Base-by-base conservation (phyloP, 2,797 vertebrate genomes). In the Alosa sapidissima region DNA sequence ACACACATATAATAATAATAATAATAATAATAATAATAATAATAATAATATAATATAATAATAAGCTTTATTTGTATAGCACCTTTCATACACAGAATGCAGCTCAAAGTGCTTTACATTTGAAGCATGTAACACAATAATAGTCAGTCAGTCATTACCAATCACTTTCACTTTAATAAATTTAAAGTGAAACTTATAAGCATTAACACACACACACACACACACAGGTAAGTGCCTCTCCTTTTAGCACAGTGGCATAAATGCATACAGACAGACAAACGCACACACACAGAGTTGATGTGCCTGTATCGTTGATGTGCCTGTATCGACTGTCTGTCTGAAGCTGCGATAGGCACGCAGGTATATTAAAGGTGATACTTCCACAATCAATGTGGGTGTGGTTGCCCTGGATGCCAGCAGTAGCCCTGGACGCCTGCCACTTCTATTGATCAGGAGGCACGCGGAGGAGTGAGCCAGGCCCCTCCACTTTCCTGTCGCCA, bases 311-410 rank as follows among this genome's bases (percentile, higher is more conserved):
- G 65, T 41, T 45, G 68, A 41, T 41, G 68, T 58, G 78, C 24
- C n/a, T 47, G 11, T 21, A 60, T 84, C 14, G 65, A 72, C 28
- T 72, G 65, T 11, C 65, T 41, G 28, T 72, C 33, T 72, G 2
- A 47, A 78, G 14, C 16, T 19, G 72, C 72, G 45, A 78, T 47
- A 19, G 19, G 41, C 72, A 78, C 72, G 7, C 19, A 45, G 41
- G 72, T 48, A 45, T 47, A 78, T 78, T 78, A 78, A 78, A 47
- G 72, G 72, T 19, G 72, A 78, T 19, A n/a, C 36, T 78, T 78
- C 72, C 14, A 19, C 82, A 54, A 47, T 55, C 82, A 60, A 65
- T 60, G 82, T 24, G 10, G 19, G 33, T 51, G 11, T 11, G 16
- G 47, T 78, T 78, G 21, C 36, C 41, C 13, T 28, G 1, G 3